phyloP scores from a whole-genome alignment of 2,888 invertebrate genomes.

The Pelosia muscerda region DNA sequence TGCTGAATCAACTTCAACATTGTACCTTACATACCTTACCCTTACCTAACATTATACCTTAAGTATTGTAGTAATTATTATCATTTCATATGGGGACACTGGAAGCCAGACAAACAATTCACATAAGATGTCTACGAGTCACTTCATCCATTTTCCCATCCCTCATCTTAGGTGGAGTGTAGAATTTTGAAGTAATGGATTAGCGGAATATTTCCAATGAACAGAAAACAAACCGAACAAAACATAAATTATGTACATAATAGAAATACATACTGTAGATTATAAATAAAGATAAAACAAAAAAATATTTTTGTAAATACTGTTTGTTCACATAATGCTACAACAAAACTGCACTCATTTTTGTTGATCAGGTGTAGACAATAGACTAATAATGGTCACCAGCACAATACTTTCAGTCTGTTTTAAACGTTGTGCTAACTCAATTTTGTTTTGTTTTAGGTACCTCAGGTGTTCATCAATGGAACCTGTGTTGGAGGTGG shows the following conservation, averaged over 20 bases:
- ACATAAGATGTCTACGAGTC: too few species aligned
- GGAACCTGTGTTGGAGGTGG: conserved; percentile 97
- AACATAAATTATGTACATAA: background rate
- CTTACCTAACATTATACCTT: too few species aligned
- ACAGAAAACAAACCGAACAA: background rate
- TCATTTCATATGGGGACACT: too few species aligned
- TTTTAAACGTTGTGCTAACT: background rate
- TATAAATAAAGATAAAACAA: too few species aligned
- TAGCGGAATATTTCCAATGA: background rate
- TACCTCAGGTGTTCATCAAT: conserved; percentile 97
- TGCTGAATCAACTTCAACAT: too few species aligned
- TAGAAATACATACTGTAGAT: background rate
- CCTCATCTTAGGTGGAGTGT: too few species aligned
- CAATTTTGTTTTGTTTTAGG: conserved; percentile 85
- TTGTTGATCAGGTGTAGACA: too few species aligned
- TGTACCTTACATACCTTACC: too few species aligned
- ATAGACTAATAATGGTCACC: background rate
- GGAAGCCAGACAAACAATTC: too few species aligned
- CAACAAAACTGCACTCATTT: background rate
- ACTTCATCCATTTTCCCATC: too few species aligned
- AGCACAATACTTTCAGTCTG: background rate
- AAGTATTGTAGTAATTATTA: too few species aligned
- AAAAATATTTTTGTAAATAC: background rate
- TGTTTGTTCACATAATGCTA: background rate
- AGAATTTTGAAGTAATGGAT: too few species aligned